These are phyloP conservation scores for Tympanuchus pallidicinctus DNA, from an alignment of 2,113 vertebrate genomes.

Conservation along the genomic window DNA sequence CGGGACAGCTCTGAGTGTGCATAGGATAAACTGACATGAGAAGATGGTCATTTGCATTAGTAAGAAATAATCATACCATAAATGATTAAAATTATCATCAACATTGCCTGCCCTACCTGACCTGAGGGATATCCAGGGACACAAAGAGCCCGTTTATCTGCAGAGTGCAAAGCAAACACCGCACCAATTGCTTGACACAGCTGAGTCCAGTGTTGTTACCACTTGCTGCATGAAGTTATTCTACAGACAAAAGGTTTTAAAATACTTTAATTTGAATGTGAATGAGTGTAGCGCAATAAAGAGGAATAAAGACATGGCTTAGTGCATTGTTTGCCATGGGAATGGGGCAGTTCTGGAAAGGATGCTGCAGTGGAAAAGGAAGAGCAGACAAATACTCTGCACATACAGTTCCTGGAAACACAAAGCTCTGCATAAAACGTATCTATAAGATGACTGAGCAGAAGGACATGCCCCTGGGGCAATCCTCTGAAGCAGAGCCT, in stretches of 20 bases:
- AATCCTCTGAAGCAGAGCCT: background rate
- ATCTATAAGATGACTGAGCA: background rate
- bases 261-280: background rate
- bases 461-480: background rate
- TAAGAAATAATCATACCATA: background rate
- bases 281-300: background rate
- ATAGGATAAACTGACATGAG: constrained; percentile 27
- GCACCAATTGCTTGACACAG: background rate
- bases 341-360: background rate
- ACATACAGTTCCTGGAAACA: background rate
- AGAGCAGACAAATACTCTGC: background rate
- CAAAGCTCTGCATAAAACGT: background rate
- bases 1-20: background rate
- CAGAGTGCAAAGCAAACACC: background rate
- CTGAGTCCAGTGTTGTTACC: background rate
- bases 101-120: background rate
- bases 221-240: background rate
- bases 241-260: background rate
- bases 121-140: background rate
- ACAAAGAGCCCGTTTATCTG: background rate
- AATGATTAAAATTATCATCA: background rate
- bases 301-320: background rate
- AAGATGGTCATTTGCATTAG: constrained; percentile 20
- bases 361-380: background rate
- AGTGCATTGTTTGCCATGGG: background rate